These are phyloP conservation scores for Lasioglossum calceatum DNA, from an alignment of 2,888 invertebrate genomes.

Conservation along the genomic window DNA sequence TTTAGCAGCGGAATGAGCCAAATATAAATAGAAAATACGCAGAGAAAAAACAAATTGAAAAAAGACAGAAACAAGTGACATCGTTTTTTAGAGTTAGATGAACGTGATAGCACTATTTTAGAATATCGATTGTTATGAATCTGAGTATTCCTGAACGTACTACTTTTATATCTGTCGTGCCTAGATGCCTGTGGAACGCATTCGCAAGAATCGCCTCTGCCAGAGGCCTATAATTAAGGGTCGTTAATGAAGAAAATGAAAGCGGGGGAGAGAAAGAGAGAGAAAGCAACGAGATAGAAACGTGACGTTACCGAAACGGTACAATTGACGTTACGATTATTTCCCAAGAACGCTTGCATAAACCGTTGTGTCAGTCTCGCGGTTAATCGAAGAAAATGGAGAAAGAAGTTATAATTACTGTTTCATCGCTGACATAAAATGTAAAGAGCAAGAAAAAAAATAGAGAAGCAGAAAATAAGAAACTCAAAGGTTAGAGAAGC, in stretches of 20 bases:
- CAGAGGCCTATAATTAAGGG: constrained; percentile 61
- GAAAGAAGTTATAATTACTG: constrained; percentile 48
- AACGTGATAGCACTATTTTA: constrained; percentile 72
- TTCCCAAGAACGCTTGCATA: constrained; percentile 66
- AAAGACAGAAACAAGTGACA: constrained; percentile 43
- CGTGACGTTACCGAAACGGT: constrained; percentile 68
- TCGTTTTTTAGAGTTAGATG: constrained; percentile 62
- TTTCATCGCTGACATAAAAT: constrained; percentile 52
- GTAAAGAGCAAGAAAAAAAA: constrained; percentile 34
- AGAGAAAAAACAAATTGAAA: constrained; percentile 25
- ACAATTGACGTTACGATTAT: constrained; percentile 69
- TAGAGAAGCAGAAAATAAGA: constrained; percentile 1
- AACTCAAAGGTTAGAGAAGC: constrained; percentile 29
- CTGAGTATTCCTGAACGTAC: constrained; percentile 71
- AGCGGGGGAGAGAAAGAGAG: neutral
- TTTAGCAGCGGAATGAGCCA: constrained; percentile 52
- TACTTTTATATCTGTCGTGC: constrained; percentile 75
- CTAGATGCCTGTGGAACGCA: constrained; percentile 73
- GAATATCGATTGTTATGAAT: constrained; percentile 68
- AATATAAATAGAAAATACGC: constrained; percentile 24
- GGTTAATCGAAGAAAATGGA: constrained; percentile 44
- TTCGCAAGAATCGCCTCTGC: constrained; percentile 67
- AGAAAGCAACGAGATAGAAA: constrained; percentile 62
- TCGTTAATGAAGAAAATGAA: constrained; percentile 42
- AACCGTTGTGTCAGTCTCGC: constrained; percentile 67